Conservation (phyloP, 2,797 vertebrate species). For the Cryptoprocta ferox region DNA sequence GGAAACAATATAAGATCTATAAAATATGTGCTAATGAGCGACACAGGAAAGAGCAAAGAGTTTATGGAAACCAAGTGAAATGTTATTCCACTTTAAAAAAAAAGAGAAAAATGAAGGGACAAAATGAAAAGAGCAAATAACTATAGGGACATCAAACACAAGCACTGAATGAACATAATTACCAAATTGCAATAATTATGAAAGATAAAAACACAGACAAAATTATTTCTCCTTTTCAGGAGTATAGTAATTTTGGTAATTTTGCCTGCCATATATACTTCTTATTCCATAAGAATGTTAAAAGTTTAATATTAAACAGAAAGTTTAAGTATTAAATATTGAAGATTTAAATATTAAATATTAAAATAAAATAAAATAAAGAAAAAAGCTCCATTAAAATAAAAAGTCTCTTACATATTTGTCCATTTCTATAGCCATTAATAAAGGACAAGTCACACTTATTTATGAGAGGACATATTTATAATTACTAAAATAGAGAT, state of each 20-base stretch:
- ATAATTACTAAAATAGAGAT: neutral
- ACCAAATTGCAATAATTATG: neutral
- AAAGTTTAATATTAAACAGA: neutral
- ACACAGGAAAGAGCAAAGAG: neutral
- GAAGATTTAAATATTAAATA: too few relatives aligned
- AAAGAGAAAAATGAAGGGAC: neutral
- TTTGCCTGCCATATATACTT: neutral
- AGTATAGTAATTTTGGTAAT: neutral
- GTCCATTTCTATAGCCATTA: neutral
- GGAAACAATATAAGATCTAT: neutral
- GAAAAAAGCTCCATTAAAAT: neutral
- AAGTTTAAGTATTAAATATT: neutral
- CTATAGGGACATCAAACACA: neutral
- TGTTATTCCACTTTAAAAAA: neutral
- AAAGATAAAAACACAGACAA: neutral
- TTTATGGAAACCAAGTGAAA: neutral
- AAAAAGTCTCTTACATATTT: neutral
- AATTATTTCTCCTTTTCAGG: neutral
- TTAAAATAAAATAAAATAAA: too few relatives aligned
- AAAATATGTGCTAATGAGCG: neutral
- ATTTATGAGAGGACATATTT: neutral
- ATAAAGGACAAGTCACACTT: neutral
- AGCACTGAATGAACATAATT: neutral
- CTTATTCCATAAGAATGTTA: neutral
- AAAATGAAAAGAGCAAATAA: neutral